Evolutionary conservation across 2,888 invertebrate species (phyloP).

Genomic region (Drosophila helvetica): DNA sequence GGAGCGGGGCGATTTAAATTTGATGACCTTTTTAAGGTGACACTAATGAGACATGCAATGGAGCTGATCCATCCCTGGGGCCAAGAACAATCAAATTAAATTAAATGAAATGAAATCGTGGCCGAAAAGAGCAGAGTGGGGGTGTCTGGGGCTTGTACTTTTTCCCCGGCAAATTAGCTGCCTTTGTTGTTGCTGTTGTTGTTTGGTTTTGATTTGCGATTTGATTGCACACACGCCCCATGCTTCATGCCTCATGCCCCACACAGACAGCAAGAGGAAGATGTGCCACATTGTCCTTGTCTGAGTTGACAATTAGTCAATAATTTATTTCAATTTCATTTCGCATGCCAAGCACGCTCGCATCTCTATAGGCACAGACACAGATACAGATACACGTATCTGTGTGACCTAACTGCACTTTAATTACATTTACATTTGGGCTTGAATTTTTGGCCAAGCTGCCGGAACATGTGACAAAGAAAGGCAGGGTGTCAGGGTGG

Average conservation of each 20-base stretch:
- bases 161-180: constrained; percentile 63
- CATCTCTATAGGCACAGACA: not conserved
- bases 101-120: constrained; percentile 49
- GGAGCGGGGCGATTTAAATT: constrained; percentile 8
- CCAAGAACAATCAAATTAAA: constrained; percentile 69
- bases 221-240: constrained; percentile 53
- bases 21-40: constrained; percentile 29
- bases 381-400: not conserved
- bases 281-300: constrained; percentile 49
- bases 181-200: constrained; percentile 44
- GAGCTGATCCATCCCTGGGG: constrained; percentile 52
- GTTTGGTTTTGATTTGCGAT: constrained; percentile 29
- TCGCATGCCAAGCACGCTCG: constrained; percentile 64
- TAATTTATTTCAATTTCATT: constrained; percentile 82
- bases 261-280: not conserved
- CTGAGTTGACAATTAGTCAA: constrained; percentile 81
- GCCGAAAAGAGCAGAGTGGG: constrained; percentile 12
- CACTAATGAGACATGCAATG: constrained; percentile 60
- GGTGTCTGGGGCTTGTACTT: constrained; percentile 18
- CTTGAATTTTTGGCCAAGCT: constrained; percentile 54
- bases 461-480: constrained; percentile 27
- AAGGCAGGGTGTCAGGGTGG: constrained; percentile 30
- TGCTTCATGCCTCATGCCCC: constrained; percentile 12
- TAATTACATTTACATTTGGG: constrained; percentile 71
- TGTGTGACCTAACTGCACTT: constrained; percentile 65